A percentile compares a stretch with the other conserved stretches of the same genome.
phyloP scores from a whole-genome alignment of 1,140 invertebrate genomes.

The Ruditapes philippinarum region DNA sequence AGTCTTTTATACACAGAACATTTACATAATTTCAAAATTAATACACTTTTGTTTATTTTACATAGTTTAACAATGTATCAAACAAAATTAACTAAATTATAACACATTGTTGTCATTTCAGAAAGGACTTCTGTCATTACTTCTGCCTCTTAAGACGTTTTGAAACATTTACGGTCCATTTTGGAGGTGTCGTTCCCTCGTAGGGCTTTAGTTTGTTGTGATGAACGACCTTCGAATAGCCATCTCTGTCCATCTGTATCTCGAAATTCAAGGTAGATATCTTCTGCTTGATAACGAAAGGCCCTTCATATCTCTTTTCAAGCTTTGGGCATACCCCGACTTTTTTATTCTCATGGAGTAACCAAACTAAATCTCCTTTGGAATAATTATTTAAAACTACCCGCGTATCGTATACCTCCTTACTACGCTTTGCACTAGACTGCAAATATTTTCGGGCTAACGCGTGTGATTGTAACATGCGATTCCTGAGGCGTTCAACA shows the following conservation, averaged over 20 bases:
- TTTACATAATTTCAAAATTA: no score
- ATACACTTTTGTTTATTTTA: no score
- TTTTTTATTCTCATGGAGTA: neutral
- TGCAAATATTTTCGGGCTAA: conserved; percentile 17
- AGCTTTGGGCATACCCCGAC: conserved; percentile 18
- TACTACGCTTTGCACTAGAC: neutral
- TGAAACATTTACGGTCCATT: neutral
- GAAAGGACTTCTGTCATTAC: neutral
- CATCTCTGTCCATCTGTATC: neutral
- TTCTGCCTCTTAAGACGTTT: neutral
- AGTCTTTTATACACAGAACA: no score
- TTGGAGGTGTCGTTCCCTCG: neutral
- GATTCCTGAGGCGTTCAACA: neutral
- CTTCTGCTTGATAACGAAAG: neutral
- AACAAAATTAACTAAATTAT: no score
- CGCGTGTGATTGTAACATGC: conserved; percentile 3
- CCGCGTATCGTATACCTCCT: neutral
- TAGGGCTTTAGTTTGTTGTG: conserved; percentile 31
- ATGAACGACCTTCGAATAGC: neutral
- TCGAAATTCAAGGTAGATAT: conserved; percentile 15
- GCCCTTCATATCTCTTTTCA: conserved; percentile 1
- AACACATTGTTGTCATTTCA: no score
- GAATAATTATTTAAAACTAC: neutral
- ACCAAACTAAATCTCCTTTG: conserved; percentile 17
- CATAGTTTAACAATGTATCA: no score